phyloP scores from a whole-genome alignment of 2,113 vertebrate species.

The Patagioenas fasciata region DNA sequence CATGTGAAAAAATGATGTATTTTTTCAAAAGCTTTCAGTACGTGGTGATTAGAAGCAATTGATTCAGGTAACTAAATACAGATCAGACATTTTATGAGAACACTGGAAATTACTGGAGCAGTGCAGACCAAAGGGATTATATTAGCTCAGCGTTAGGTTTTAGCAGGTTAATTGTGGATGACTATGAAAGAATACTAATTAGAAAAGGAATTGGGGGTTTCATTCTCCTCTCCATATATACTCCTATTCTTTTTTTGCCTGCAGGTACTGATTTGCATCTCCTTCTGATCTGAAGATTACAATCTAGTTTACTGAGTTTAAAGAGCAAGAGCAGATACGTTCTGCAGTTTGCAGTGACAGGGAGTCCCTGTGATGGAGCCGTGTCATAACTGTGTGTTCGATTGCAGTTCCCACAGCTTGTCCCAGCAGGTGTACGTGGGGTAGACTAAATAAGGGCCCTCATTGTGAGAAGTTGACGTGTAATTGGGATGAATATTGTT shows the following conservation, averaged over 20 bases:
- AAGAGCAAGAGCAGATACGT: neutral
- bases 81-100: neutral
- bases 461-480: neutral
- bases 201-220: neutral
- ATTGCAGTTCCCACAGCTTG: neutral
- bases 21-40: neutral
- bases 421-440: neutral
- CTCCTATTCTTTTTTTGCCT: neutral
- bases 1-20: neutral
- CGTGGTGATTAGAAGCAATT: neutral
- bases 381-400: accelerated
- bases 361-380: neutral
- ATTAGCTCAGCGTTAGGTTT: neutral
- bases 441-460: neutral
- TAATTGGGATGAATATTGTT: neutral
- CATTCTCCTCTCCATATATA: neutral
- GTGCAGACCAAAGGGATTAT: neutral
- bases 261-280: neutral
- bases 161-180: neutral
- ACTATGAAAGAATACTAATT: neutral
- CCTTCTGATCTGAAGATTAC: neutral
- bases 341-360: neutral
- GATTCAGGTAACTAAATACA: neutral
- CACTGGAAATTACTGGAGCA: neutral
- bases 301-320: neutral